A percentile compares a stretch with the other conserved stretches of the same genome.
phyloP scores from a whole-genome alignment of 2,113 vertebrate genomes.

The Sinosuthora webbiana region DNA sequence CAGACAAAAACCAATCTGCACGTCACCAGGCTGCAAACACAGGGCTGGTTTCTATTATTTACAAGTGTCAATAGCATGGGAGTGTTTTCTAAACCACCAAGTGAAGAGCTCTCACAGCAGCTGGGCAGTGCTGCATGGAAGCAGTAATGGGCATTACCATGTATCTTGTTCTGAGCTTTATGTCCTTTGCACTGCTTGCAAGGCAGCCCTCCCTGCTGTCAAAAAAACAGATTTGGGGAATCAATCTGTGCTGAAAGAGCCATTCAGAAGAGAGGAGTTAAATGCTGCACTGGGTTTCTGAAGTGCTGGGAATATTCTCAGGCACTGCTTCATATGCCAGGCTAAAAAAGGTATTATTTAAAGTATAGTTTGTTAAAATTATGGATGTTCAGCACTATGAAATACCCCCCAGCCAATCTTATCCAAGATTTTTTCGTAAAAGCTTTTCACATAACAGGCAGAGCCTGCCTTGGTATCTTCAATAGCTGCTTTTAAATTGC shows the following conservation, averaged over 20 bases:
- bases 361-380: neutral
- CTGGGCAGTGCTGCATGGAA: neutral
- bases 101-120: neutral
- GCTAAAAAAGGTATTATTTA: neutral
- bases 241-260: neutral
- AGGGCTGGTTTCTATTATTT: accelerated
- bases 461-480: neutral
- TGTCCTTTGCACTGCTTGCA: neutral
- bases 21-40: neutral
- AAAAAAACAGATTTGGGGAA: neutral
- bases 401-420: neutral
- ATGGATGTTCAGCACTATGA: neutral
- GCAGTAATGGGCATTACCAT: neutral
- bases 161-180: neutral
- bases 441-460: neutral
- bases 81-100: neutral
- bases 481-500: neutral
- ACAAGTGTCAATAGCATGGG: neutral
- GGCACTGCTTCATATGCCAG: neutral
- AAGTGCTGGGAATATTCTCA: neutral
- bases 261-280: neutral
- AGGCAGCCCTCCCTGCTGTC: neutral
- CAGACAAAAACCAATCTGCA: neutral
- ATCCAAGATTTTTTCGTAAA: neutral
- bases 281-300: neutral